A percentile compares a stretch with the other conserved stretches of the same genome.
phyloP scores from a whole-genome alignment of 2,113 vertebrate genomes.

The Boulengerochromis microlepis region DNA sequence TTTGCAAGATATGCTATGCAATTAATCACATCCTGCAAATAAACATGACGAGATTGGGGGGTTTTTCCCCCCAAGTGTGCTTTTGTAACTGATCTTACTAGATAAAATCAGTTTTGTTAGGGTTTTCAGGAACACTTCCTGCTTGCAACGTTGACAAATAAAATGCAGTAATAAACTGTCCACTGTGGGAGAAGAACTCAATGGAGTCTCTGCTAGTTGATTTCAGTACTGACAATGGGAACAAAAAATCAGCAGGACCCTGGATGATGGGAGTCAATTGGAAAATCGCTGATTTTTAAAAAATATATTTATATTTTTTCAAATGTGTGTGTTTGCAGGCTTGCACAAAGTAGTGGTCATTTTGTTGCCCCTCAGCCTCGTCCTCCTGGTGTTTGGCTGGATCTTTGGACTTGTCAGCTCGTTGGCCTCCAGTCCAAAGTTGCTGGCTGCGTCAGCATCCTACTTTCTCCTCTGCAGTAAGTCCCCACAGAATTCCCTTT shows the following conservation, averaged over 20 bases:
- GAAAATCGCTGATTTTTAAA: neutral
- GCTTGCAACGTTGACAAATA: neutral
- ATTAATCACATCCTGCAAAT: neutral
- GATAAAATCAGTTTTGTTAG: neutral
- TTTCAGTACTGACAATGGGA: neutral
- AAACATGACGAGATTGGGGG: neutral
- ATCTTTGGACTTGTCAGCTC: slow-evolving; percentile 74
- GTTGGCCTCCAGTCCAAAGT: slow-evolving; percentile 55
- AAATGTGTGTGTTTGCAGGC: slow-evolving; percentile 45
- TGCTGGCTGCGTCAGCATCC: slow-evolving; percentile 62
- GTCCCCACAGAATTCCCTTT: slow-evolving; percentile 8
- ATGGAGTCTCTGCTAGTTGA: neutral
- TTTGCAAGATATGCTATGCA: neutral
- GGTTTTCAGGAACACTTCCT: neutral
- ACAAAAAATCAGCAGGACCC: neutral
- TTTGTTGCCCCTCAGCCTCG: slow-evolving; percentile 73
- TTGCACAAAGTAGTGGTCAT: slow-evolving; percentile 73
- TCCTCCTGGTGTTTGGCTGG: slow-evolving; percentile 73
- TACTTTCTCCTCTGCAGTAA: slow-evolving; percentile 77
- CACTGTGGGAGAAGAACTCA: neutral
- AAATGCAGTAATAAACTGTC: neutral
- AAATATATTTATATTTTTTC: neutral
- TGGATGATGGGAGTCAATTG: neutral
- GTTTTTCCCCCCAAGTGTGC: fast-evolving
- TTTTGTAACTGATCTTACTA: neutral